A percentile compares a stretch with the other conserved stretches of the same genome.
phyloP scores from a whole-genome alignment of 2,888 invertebrate species.

The Himalopsyche japonica region DNA sequence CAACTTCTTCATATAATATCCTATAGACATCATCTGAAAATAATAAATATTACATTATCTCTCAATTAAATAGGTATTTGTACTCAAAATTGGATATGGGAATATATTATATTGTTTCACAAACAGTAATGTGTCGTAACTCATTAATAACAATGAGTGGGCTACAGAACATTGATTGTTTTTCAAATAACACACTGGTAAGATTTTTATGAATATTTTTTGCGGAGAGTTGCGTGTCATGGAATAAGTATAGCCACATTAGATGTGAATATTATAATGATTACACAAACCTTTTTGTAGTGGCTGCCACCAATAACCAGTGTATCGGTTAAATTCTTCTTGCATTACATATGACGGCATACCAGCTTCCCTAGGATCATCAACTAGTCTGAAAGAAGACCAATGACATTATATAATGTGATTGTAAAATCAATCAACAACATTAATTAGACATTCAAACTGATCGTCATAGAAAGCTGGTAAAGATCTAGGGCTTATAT shows the following conservation, averaged over 20 bases:
- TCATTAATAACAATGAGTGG: background rate
- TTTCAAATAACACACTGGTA: too few relatives aligned
- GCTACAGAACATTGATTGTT: background rate
- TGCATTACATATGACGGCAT: conserved; percentile 98
- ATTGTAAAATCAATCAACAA: background rate
- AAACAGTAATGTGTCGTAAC: background rate
- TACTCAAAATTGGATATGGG: background rate
- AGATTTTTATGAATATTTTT: too few relatives aligned
- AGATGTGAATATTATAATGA: too few relatives aligned
- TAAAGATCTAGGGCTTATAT: too few relatives aligned
- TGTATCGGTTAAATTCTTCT: conserved; percentile 95
- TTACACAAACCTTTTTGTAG: conserved; percentile 61
- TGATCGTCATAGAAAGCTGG: too few relatives aligned
- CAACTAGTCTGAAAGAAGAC: conserved; percentile 58
- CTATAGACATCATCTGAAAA: conserved; percentile 72
- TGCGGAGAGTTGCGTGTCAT: too few relatives aligned
- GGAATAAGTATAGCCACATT: background rate
- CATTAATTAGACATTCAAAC: background rate
- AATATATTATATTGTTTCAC: background rate
- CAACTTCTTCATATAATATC: conserved; percentile 85
- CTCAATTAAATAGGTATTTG: too few relatives aligned
- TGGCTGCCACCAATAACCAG: conserved; percentile 99
- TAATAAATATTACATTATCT: conserved; percentile 18
- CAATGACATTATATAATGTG: too few relatives aligned
- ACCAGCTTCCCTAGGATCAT: conserved; percentile 88